Percentiles rank a stretch among this genome's conserved stretches.
These are phyloP conservation scores for Drosophila biarmipes DNA, from an alignment of 1,140 invertebrate species.

Conservation along the genomic window DNA sequence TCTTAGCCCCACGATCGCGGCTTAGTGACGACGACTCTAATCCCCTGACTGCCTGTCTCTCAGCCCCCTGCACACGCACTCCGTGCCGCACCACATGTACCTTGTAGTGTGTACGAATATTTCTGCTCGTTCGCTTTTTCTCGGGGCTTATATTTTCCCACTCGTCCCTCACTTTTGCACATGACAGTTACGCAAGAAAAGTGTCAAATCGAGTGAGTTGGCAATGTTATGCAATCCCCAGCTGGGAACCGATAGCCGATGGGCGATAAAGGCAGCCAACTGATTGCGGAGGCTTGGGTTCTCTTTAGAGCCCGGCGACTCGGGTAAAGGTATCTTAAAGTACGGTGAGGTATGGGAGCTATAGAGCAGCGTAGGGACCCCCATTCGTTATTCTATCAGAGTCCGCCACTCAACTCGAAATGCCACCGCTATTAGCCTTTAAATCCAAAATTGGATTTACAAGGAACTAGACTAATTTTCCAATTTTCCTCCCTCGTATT, in stretches of 20 bases:
- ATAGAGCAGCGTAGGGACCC: background rate
- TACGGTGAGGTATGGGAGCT: no score
- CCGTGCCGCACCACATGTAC: background rate
- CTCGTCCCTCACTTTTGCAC: slow-evolving; percentile 18
- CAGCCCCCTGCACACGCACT: slow-evolving; percentile 26
- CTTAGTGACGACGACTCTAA: slow-evolving; percentile 53
- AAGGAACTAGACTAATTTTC: slow-evolving; percentile 1
- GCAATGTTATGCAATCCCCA: slow-evolving; percentile 42
- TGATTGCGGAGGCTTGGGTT: background rate
- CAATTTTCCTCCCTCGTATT: background rate
- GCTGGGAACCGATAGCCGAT: slow-evolving; percentile 25
- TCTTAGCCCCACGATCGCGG: slow-evolving; percentile 19
- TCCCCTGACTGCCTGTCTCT: slow-evolving; percentile 51
- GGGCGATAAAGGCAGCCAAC: slow-evolving; percentile 14
- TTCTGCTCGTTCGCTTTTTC: slow-evolving; percentile 31
- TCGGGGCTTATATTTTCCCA: slow-evolving; percentile 30
- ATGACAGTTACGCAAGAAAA: slow-evolving; percentile 52
- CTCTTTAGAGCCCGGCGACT: background rate
- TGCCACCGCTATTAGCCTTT: background rate
- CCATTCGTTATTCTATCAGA: background rate
- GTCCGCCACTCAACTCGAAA: background rate
- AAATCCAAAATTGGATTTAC: background rate
- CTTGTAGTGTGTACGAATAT: background rate
- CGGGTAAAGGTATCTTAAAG: background rate
- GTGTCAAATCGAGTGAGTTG: slow-evolving; percentile 41